Evolutionary conservation across 2,888 invertebrate species (phyloP), one percentile per base, ranked within the genome.

Genomic region (Epistrophe eligans): DNA sequence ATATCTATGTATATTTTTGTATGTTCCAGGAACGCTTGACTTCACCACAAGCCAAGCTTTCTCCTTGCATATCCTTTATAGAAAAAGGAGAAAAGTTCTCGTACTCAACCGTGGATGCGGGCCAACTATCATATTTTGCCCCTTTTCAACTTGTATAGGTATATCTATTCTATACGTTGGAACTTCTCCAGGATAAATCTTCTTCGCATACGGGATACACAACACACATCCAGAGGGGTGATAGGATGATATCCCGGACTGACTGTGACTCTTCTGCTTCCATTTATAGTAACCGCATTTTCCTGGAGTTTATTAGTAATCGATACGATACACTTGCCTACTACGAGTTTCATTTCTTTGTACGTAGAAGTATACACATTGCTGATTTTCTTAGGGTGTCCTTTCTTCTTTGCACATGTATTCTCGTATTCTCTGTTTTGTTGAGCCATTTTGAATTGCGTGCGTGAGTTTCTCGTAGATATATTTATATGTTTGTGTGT

Each of bases 231-330:
- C 64, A 55, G 35, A 38, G 62, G n/a, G n/a, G n/a, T n/a, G n/a
- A n/a, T n/a, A n/a, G n/a, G 67, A 77, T 70, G 50, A n/a, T 58
- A 19, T 52, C 45, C 71, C 62, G 24, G 24, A 24, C 24, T 24
- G 24, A 24, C 24, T 24, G 2, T 13, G 57, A 52, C 57, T 50
- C 60, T 13, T 40, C 52, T 60, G 58, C 73, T 62, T 58, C 64
- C 71, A 76, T 76, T 28, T 60, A 64, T 58, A 71, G 80, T 73
- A 72, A 84, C 84, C 84, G 67, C 80, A 84, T 77, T 84, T 80
- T 81, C 81, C 64, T 57, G 81, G 77, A 79, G 85, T 85, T 85
- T 85, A 85, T 85, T 79, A 81, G 85, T 85, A 85, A 85, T 85
- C 85, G 85, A 85, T 85, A 85, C 77, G 73, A 77, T 70, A 85